phyloP scores from a whole-genome alignment of 2,113 vertebrate genomes.

The Cyphomyrus plagiostoma region DNA sequence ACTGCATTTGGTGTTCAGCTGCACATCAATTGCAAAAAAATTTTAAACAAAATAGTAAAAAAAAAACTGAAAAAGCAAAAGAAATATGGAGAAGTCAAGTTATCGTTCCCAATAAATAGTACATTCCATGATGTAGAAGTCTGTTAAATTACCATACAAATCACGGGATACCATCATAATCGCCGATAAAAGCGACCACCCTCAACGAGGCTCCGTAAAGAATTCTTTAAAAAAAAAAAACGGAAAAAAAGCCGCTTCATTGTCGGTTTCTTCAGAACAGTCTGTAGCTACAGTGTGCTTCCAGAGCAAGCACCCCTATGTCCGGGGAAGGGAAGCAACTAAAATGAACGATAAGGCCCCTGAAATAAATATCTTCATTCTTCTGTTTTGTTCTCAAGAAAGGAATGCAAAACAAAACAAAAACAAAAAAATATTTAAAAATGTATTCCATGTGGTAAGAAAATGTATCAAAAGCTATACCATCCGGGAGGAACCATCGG shows the following conservation, averaged over 20 bases:
- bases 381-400: conserved; percentile 48
- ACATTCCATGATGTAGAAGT: conserved; percentile 74
- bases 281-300: conserved; percentile 60
- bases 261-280: conserved; percentile 45
- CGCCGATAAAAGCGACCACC: conserved; percentile 46
- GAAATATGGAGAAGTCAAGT: conserved; percentile 48
- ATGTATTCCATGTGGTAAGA: conserved; percentile 79
- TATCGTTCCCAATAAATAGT: conserved; percentile 66
- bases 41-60: neutral
- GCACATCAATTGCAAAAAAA: conserved; percentile 40
- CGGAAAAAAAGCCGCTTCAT: conserved; percentile 21
- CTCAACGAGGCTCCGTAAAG: conserved; percentile 58
- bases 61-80: conserved; percentile 17
- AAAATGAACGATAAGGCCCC: conserved; percentile 76
- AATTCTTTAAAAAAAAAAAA: conserved; percentile 32
- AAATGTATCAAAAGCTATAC: conserved; percentile 86
- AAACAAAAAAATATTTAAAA: conserved; percentile 45
- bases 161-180: conserved; percentile 56
- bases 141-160: conserved; percentile 67
- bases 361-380: conserved; percentile 85
- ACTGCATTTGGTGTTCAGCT: conserved; percentile 56
- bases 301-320: conserved; percentile 48
- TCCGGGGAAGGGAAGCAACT: conserved; percentile 43
- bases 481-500: conserved; percentile 90
- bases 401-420: conserved; percentile 58